These are phyloP conservation scores for Anarsia innoxiella DNA, from an alignment of 2,888 invertebrate genomes.

Conservation along the genomic window DNA sequence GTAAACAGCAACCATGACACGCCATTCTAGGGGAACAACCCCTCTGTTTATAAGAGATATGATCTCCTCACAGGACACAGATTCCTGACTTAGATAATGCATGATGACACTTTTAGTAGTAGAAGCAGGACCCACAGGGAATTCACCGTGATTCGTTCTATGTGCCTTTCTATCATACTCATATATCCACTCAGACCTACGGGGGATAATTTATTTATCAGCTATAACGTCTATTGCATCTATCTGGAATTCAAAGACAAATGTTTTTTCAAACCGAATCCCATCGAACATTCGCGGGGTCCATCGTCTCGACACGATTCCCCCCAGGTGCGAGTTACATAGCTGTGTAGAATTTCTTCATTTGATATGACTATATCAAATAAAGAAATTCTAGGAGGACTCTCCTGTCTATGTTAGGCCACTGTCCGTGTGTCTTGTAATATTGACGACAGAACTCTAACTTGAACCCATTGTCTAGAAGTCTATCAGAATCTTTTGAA, in stretches of 20 bases:
- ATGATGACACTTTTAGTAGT: conserved; percentile 1
- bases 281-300: background rate
- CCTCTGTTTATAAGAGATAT: background rate
- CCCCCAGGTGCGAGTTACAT: too few species aligned
- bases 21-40: background rate
- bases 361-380: too few species aligned
- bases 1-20: background rate
- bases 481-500: too few species aligned
- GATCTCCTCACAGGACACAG: background rate
- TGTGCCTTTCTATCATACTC: background rate
- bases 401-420: too few species aligned
- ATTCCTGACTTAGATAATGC: background rate
- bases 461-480: too few species aligned
- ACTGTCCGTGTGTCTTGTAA: too few species aligned
- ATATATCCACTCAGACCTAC: background rate
- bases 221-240: background rate
- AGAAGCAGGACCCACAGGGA: background rate
- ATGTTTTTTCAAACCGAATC: background rate
- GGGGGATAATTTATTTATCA: background rate
- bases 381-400: too few species aligned
- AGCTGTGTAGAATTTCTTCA: too few species aligned
- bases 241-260: background rate
- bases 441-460: too few species aligned
- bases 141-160: background rate
- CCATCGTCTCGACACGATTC: too few species aligned